phyloP scores from a whole-genome alignment of 2,113 vertebrate genomes.

The Calyptommatus sinebrachiatus region DNA sequence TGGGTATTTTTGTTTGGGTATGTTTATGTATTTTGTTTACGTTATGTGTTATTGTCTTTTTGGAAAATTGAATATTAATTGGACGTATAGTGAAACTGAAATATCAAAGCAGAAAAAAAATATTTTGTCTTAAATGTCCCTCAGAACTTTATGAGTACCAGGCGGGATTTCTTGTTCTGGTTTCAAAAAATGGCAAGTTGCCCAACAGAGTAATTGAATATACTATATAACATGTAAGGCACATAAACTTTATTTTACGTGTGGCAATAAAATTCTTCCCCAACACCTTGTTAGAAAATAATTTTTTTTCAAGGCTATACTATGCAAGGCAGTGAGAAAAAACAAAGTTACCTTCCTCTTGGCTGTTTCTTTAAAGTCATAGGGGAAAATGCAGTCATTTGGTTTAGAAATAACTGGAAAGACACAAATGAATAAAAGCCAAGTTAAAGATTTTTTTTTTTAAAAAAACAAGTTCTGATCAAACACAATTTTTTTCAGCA shows the following conservation, averaged over 20 bases:
- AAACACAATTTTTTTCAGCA: too few species aligned
- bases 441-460: neutral
- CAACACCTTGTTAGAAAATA: neutral
- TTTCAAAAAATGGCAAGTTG: neutral
- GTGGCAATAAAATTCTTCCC: neutral
- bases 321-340: neutral
- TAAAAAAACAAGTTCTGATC: too few species aligned
- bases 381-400: slow-evolving; percentile 92
- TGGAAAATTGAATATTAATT: too few species aligned
- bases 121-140: neutral
- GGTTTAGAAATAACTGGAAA: slow-evolving; percentile 88
- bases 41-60: too few species aligned
- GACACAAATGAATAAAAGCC: slow-evolving; percentile 22
- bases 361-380: slow-evolving; percentile 85
- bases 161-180: accelerated
- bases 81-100: neutral
- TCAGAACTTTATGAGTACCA: neutral
- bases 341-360: slow-evolving; percentile 81
- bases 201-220: neutral
- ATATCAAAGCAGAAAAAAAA: neutral
- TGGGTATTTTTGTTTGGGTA: too few species aligned
- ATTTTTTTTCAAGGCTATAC: neutral
- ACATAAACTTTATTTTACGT: neutral
- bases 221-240: neutral
- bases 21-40: too few species aligned